Evolutionary conservation across 1,140 invertebrate genomes (phyloP).

Genomic region (Metopolophium dirhodum): DNA sequence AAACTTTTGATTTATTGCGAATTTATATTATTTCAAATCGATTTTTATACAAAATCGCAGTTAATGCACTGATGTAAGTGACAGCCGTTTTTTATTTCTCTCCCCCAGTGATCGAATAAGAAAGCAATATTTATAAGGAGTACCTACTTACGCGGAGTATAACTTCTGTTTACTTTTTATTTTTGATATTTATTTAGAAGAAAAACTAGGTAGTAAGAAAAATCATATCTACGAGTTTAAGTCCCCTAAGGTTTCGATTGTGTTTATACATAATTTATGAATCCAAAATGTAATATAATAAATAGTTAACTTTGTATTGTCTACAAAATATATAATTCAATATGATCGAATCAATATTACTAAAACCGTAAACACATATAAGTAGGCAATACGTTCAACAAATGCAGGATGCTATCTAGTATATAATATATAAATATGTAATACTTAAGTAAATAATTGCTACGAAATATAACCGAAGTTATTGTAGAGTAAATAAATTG

Average conservation of each 20-base stretch:
- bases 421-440: too few species aligned
- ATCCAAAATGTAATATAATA: neutral
- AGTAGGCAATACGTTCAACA: neutral
- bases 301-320: neutral
- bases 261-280: neutral
- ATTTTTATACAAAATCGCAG: neutral
- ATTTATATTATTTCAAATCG: conserved; percentile 1
- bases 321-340: neutral
- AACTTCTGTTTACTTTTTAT: neutral
- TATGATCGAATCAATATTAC: neutral
- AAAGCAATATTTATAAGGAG: neutral
- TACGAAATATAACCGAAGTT: neutral
- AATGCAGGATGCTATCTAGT: neutral
- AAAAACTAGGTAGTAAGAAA: neutral
- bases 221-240: neutral
- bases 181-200: neutral
- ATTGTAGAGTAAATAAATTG: neutral
- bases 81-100: neutral
- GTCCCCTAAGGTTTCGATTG: neutral
- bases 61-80: neutral
- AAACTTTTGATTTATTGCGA: neutral
- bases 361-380: neutral
- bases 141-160: neutral
- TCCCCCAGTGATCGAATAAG: neutral
- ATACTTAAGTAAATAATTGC: neutral